Base-by-base conservation (phyloP, 2,888 invertebrate species). In the Trileptium ribeirensis region DNA sequence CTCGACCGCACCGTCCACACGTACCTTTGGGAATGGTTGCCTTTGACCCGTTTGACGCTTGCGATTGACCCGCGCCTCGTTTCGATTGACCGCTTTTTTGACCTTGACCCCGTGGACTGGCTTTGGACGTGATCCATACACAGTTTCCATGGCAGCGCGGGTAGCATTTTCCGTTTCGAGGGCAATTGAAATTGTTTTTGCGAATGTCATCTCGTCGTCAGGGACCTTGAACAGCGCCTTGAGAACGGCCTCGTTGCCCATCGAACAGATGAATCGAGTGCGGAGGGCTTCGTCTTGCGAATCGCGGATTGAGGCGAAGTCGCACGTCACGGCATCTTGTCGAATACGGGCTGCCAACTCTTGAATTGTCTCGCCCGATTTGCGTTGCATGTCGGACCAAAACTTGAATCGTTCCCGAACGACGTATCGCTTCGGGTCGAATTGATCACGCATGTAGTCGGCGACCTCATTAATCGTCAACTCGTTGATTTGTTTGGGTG, bases 221-320 rank as follows among this genome's bases (percentile, higher is more conserved):
- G 82, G 84, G 79, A 83, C 40, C 39, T 84, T 40, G 84, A 83
- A 84, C n/a, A 83, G 37, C 15, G 83, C 83, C 40, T 83, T 84
- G 29, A 83, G 79, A 2, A 83, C 79, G 19, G 82, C 79, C 38
- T 83, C 84, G 38, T 83, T 83, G 67, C 39, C 64, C 33, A 83
- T 82, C 24, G 84, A 81, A 33, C 84, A 84, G 74, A 51, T 51
- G 82, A 82, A 84, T 36, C 82, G 37, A 24, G 84, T 82, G 24
- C 84, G 82, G 38, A 82, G 84, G 31, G 84, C 84, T 51, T 82
- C 83, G 82, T 82, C 82, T 51, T 67, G 79, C 36, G 82, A 84
- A 36, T 83, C 83, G 37, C 78, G 82, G 82, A 82, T 82, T 29
- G 84, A 84, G n/a, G 83, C n/a, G 31, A 82, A 82, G 36, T 82